These are phyloP conservation scores for Acomys russatus DNA, from an alignment of 2,797 vertebrate species.

Conservation along the genomic window DNA sequence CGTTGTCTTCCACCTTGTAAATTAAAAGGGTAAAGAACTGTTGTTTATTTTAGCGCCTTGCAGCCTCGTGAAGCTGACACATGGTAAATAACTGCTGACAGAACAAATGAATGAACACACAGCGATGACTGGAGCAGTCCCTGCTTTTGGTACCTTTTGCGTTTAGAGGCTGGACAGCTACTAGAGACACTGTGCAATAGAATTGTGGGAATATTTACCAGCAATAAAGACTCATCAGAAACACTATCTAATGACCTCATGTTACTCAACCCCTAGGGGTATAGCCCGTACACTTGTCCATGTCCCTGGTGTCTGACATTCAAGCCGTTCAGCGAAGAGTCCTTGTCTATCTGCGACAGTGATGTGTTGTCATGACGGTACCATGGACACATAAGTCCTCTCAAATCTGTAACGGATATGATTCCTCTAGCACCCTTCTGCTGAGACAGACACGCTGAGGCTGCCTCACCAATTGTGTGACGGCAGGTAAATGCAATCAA, in stretches of 20 bases:
- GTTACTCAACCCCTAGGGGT: not conserved
- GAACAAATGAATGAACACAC: not conserved
- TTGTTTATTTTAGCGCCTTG: not conserved
- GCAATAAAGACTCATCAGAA: not conserved
- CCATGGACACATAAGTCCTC: not conserved
- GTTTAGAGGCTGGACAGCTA: slow-evolving; percentile 12
- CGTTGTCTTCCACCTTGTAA: not conserved
- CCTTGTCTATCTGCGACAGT: not conserved
- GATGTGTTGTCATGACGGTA: not conserved
- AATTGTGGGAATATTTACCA: not conserved
- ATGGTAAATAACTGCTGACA: not conserved
- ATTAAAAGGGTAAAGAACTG: not conserved
- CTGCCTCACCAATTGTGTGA: not conserved
- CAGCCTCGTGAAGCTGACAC: not conserved
- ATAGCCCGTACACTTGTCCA: not conserved
- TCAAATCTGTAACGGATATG: slow-evolving; percentile 9
- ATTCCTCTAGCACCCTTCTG: not conserved
- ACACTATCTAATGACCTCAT: not conserved
- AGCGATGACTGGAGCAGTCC: not conserved
- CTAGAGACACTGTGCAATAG: not conserved
- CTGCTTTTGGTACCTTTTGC: not conserved
- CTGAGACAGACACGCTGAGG: not conserved
- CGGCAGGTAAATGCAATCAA: not conserved
- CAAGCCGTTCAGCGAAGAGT: not conserved
- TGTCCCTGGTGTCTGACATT: not conserved